Evolutionary conservation across 2,797 vertebrate species (phyloP).

Genomic region (Manis javanica): DNA sequence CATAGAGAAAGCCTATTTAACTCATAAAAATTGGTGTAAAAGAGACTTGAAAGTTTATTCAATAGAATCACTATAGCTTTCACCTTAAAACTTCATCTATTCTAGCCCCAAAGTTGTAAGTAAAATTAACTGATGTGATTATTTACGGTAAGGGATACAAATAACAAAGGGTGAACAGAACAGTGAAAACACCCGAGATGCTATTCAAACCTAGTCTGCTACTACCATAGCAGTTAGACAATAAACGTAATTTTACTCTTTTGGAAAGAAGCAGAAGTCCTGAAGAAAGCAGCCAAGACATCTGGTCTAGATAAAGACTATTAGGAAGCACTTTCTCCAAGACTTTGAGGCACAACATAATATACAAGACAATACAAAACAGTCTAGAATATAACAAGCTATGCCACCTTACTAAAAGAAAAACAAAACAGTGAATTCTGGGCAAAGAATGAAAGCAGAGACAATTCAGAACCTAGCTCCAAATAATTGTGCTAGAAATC

Average conservation of each 20-base stretch:
- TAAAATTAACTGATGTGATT: neutral
- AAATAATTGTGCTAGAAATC: neutral
- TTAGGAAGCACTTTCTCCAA: neutral
- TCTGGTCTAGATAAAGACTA: neutral
- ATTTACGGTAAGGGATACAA: neutral
- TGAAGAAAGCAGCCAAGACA: neutral
- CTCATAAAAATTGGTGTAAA: neutral
- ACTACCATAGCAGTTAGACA: neutral
- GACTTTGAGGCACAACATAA: neutral
- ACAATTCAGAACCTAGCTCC: neutral
- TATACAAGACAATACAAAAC: neutral
- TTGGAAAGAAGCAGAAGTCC: neutral
- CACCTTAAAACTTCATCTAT: neutral
- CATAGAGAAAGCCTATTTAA: constrained; percentile 9
- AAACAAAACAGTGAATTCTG: neutral
- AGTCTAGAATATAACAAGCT: neutral
- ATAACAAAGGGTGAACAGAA: neutral
- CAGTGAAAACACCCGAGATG: neutral
- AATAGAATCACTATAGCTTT: neutral
- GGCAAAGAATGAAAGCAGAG: neutral
- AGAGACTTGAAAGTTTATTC: neutral
- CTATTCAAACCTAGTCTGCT: neutral
- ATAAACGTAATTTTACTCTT: neutral
- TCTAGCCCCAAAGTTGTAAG: neutral
- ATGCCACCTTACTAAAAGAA: neutral